Evolutionary conservation across 2,113 vertebrate species (phyloP), one percentile per base, ranked within the genome.

Genomic region (Andinoacara biseriatus): DNA sequence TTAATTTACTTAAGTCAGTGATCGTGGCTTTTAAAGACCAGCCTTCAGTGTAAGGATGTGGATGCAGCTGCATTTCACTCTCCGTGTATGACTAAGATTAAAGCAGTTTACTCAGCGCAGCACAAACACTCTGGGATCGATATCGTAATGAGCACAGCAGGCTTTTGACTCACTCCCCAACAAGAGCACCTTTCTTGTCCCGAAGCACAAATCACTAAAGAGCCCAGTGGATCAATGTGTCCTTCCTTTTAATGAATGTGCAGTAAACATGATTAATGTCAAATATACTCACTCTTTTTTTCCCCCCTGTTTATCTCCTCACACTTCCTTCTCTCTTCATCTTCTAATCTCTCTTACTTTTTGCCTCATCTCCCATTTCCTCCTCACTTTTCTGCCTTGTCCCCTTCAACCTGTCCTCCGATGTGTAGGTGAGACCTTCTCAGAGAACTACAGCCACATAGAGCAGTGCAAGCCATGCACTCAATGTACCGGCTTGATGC

Each of bases 381-480:
- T 61, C 22, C 58, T 84, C 15, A 5, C 18, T 60, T 56, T 54
- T 54, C 33, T 67, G 15, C 40, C 65, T 58, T 3, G 2, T 58
- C 49, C 52, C 59, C 22, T 57, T 74, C 7, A 2, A 29, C 35
- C 59, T 74, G 46, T 79, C 85, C 65, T 82, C 35, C 58, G 24
- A 0, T 24, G 79, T 62, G 31, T 83, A 95, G 98, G 98, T 1
- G 96, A 99, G 92, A 98, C 96, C 2, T 99, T 93, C 94, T 99
- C 98, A 0, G 97, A 97, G 75, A 94, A 87, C 9, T 96, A 96
- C 95, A 99, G 98, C 4, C 95, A 94, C 94, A 97, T 92, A 0
- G 98, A 99, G 92, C 77, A 92, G 0, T 99, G 98, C 90, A 94
- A 88, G 69, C 92, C 94, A 0, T 99, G 98, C 93, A 98, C 96